Conservation (phyloP, 2,888 invertebrate genomes). For the Oscheius onirici region DNA sequence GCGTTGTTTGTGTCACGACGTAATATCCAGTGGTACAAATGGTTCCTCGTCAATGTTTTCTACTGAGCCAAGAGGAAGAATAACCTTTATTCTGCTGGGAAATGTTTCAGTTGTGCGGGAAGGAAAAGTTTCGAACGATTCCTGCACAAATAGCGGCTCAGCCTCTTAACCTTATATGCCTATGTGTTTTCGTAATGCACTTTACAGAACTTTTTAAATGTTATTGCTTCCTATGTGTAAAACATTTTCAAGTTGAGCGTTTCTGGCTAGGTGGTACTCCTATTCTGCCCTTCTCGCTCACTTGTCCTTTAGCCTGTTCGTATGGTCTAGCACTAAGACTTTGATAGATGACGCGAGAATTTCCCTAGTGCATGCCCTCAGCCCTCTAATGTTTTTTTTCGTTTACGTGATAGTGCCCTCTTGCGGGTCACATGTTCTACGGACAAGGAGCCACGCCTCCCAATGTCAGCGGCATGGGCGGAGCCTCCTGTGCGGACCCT, state of each 20-base stretch:
- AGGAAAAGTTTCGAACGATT: neutral
- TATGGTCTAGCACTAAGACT: neutral
- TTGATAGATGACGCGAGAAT: constrained; percentile 1
- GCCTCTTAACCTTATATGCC: neutral
- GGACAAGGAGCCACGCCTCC: constrained; percentile 25
- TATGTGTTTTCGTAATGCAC: too few relatives aligned
- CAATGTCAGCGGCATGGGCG: constrained; percentile 21
- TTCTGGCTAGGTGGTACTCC: neutral
- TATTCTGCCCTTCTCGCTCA: neutral
- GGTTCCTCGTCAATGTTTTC: neutral
- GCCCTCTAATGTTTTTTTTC: neutral
- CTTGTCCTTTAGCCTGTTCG: neutral
- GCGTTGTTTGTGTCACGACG: constrained; percentile 26
- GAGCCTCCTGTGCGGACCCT: constrained; percentile 24
- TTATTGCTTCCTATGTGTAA: too few relatives aligned
- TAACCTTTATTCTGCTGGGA: too few relatives aligned
- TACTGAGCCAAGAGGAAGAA: too few relatives aligned
- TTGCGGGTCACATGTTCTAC: constrained; percentile 28
- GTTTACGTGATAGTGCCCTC: constrained; percentile 7
- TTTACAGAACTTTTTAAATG: too few relatives aligned
- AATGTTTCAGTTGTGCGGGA: too few relatives aligned
- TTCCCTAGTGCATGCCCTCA: neutral
- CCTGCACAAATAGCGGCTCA: constrained; percentile 7
- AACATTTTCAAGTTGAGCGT: neutral
- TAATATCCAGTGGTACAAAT: constrained; percentile 6